Conservation (phyloP, 2,797 vertebrate species). For the Brachymystax lenok region DNA sequence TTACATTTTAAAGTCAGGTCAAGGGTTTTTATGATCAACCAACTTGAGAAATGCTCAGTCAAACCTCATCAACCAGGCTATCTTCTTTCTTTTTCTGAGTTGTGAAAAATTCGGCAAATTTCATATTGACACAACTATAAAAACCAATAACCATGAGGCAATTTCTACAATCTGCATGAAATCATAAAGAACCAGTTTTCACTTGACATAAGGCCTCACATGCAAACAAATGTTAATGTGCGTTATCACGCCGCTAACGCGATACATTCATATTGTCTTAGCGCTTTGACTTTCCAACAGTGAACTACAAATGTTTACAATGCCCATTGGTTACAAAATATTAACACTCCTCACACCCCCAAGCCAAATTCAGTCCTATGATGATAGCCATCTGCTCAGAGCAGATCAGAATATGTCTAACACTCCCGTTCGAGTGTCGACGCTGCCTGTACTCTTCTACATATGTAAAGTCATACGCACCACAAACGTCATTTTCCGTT, state of each 20-base stretch:
- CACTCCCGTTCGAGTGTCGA: slow-evolving; percentile 45
- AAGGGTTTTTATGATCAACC: neutral
- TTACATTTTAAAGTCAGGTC: slow-evolving; percentile 23
- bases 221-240: slow-evolving; percentile 29
- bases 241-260: slow-evolving; percentile 30
- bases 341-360: slow-evolving; percentile 41
- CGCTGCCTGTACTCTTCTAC: slow-evolving; percentile 38
- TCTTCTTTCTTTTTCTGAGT: neutral
- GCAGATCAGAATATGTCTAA: slow-evolving; percentile 39
- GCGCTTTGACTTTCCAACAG: slow-evolving; percentile 38
- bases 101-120: neutral
- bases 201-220: slow-evolving; percentile 9
- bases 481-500: slow-evolving; percentile 16
- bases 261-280: slow-evolving; percentile 46
- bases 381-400: slow-evolving; percentile 70
- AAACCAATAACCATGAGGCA: slow-evolving; percentile 17
- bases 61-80: too few species aligned
- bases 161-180: neutral
- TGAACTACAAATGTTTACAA: slow-evolving; percentile 52
- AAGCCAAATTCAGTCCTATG: slow-evolving; percentile 61
- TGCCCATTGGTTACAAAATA: slow-evolving; percentile 46
- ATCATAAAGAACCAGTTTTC: slow-evolving; percentile 16
- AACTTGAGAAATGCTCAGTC: too few species aligned
- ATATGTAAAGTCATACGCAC: slow-evolving; percentile 23
- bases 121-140: neutral